A percentile compares a stretch with the other conserved stretches of the same genome.
Conservation (phyloP, 2,113 vertebrate species). For the Lontra canadensis region DNA sequence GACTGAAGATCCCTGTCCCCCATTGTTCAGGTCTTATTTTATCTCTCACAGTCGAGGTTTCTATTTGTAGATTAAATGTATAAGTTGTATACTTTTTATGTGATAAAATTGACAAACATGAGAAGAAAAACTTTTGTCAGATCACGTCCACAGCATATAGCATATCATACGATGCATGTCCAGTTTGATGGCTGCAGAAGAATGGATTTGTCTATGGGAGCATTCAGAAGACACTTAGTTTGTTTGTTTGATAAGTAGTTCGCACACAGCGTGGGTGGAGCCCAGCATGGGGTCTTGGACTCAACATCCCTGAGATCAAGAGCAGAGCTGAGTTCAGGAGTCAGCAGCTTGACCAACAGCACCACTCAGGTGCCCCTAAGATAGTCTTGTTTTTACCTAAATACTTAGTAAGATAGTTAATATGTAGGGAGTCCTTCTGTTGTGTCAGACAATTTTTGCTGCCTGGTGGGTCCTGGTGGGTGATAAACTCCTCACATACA, state of each 20-base stretch:
- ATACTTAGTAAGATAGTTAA: neutral
- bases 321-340: neutral
- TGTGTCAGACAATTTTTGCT: neutral
- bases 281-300: neutral
- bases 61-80: neutral
- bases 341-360: neutral
- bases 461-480: neutral
- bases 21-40: neutral
- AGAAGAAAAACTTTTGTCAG: neutral
- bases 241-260: neutral
- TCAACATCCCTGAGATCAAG: neutral
- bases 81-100: neutral
- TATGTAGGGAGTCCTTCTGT: neutral
- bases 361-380: neutral
- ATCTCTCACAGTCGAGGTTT: neutral
- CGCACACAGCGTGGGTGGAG: neutral
- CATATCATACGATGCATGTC: neutral
- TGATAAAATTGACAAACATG: neutral
- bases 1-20: neutral
- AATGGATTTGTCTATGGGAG: neutral
- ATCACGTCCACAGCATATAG: neutral
- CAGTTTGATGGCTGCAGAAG: neutral
- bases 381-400: neutral
- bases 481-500: neutral
- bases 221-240: neutral